Evolutionary conservation across 2,888 invertebrate genomes (phyloP).

Genomic region (Drosophila dives): DNA sequence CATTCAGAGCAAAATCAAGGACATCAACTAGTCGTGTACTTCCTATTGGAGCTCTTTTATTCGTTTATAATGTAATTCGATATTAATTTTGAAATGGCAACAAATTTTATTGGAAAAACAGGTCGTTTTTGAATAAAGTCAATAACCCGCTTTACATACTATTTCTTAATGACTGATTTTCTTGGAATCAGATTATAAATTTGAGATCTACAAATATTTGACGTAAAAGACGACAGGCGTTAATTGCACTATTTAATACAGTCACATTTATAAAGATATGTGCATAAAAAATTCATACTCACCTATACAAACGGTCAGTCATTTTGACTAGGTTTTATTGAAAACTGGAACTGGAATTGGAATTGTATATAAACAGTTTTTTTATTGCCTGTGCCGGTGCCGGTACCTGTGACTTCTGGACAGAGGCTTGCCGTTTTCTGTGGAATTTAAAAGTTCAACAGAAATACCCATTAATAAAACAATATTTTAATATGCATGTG

Average conservation of each 20-base stretch:
- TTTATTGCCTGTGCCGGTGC: background rate
- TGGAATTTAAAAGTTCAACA: constrained; percentile 44
- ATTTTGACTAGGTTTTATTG: constrained; percentile 36
- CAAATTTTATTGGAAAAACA: background rate
- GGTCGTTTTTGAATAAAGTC: background rate
- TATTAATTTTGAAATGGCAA: background rate
- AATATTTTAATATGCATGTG: constrained; percentile 22
- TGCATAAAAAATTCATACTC: constrained; percentile 17
- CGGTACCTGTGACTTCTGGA: constrained; percentile 46
- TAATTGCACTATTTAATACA: background rate
- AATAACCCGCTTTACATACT: background rate
- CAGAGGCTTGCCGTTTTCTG: constrained; percentile 35
- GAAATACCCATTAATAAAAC: constrained; percentile 37
- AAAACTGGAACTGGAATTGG: constrained; percentile 12
- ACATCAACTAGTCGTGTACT: background rate
- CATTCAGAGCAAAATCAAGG: background rate
- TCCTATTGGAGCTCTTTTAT: background rate
- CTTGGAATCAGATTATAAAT: background rate
- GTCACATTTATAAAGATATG: background rate
- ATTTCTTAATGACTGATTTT: background rate
- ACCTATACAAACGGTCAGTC: constrained; percentile 75
- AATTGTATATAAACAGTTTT: background rate
- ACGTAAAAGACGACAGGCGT: background rate
- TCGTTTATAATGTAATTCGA: background rate
- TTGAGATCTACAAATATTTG: constrained; percentile 7